phyloP scores from a whole-genome alignment of 2,113 vertebrate species.

The Thomomys bottae region DNA sequence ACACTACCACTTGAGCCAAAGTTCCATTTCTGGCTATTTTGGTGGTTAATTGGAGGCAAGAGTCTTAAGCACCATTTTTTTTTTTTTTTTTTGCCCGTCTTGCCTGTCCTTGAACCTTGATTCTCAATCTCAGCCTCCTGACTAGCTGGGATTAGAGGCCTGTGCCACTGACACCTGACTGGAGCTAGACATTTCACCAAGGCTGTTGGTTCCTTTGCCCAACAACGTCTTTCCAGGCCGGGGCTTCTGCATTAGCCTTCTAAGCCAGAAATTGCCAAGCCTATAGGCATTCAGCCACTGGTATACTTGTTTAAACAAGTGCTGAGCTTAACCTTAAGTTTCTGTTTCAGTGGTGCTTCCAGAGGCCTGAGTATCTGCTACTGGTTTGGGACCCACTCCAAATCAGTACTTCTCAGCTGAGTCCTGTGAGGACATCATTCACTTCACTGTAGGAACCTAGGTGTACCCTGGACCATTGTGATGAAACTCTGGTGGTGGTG shows the following conservation, averaged over 20 bases:
- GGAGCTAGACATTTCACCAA: not conserved
- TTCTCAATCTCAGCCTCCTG: too few species aligned
- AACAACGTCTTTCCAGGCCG: not conserved
- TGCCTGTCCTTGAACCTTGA: too few species aligned
- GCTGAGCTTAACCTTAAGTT: not conserved
- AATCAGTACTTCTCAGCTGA: not conserved
- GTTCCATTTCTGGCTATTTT: too few species aligned
- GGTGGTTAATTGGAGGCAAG: too few species aligned
- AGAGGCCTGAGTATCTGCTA: too few species aligned
- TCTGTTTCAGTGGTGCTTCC: not conserved
- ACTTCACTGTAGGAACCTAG: not conserved
- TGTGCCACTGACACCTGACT: too few species aligned
- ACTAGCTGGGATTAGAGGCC: too few species aligned
- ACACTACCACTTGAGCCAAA: too few species aligned
- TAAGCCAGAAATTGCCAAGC: not conserved
- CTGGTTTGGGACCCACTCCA: not conserved
- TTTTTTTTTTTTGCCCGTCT: too few species aligned
- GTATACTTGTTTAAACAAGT: not conserved
- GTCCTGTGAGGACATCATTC: too few species aligned
- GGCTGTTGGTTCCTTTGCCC: not conserved
- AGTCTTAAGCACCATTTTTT: too few species aligned
- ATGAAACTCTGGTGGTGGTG: not conserved
- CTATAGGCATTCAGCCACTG: not conserved
- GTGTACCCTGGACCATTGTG: not conserved
- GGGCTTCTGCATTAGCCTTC: not conserved